Evolutionary conservation across 2,888 invertebrate genomes (phyloP).

Genomic region (Caradrina clavipalpis): DNA sequence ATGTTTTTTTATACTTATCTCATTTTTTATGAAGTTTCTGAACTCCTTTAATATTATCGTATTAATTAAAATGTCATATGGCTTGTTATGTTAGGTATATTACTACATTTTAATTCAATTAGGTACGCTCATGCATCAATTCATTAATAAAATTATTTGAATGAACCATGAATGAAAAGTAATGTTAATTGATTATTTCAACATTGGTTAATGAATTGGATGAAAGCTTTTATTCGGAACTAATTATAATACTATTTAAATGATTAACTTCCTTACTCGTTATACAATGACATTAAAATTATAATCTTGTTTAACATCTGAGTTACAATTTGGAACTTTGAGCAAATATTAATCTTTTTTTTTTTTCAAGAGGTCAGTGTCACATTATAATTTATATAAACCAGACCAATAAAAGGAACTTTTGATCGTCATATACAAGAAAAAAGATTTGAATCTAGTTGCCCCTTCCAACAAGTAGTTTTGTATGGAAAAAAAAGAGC

Average conservation of each 20-base stretch:
- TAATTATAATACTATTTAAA: slow-evolving; percentile 8
- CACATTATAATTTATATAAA: too few species aligned
- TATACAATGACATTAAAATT: neutral
- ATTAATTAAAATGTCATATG: neutral
- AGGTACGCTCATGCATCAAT: neutral
- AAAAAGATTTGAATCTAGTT: too few species aligned
- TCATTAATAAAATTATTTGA: neutral
- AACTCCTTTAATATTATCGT: neutral
- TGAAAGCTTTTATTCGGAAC: slow-evolving; percentile 3
- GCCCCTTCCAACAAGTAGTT: too few species aligned
- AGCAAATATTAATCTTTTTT: too few species aligned
- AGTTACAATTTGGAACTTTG: neutral
- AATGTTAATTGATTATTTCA: neutral
- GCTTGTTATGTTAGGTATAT: neutral
- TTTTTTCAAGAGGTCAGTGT: too few species aligned
- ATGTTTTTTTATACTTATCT: too few species aligned
- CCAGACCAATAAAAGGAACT: too few species aligned
- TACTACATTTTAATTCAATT: neutral
- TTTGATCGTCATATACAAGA: too few species aligned
- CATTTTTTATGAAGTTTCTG: neutral
- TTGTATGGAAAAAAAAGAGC: too few species aligned
- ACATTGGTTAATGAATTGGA: neutral
- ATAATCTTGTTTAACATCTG: neutral
- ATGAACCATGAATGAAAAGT: neutral
- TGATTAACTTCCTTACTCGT: neutral